Evolutionary conservation across 2,113 vertebrate species (phyloP), one percentile per base, ranked within the genome.

Genomic region (Capreolus pygargus): DNA sequence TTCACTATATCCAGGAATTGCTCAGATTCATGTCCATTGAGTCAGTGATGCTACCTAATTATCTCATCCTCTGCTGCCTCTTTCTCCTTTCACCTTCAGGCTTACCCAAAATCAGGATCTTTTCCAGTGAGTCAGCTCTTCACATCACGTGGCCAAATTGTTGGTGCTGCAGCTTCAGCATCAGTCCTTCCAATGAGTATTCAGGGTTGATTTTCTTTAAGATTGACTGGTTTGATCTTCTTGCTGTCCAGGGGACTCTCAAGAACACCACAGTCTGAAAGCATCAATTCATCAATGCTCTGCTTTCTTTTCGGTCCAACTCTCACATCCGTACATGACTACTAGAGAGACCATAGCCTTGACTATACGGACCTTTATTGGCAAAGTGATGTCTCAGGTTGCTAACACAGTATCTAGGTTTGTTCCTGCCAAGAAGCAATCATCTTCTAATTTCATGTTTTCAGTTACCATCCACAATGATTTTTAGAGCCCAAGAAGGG

Each of bases 281-380:
- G 30, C 30, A 33, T 64, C 61, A 17, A 17, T 64, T 64, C 64
- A 36, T 67, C 33, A 36, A 36, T 67, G 33, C n/a, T 21, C n/a
- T 36, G n/a, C 64, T 70, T 70, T 70, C 64, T 11, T 70, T 36
- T 21, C 1, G 17, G 64, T 70, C 64, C n/a, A 70, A 11, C 64
- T 21, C n/a, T 70, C 64, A 70, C n/a, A 36, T 36, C n/a, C 1
- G 36, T 36, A 70, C 2, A 21, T 70, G 64, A 70, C 64, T 36
- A 36, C n/a, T 23, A 57, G 55, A 23, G 55, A 57, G 55, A 57
- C 55, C 55, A 57, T 57, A 57, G 55, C 21, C 21, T 36, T 36
- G 64, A 70, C 17, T 16, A 11, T 70, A 36, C 0, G 1, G n/a
- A 11, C n/a, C 17, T 36, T 70, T 70, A 5, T 36, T 70, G 17